Conservation (phyloP, 2,888 invertebrate genomes). For the Mechanitis mazaeus region DNA sequence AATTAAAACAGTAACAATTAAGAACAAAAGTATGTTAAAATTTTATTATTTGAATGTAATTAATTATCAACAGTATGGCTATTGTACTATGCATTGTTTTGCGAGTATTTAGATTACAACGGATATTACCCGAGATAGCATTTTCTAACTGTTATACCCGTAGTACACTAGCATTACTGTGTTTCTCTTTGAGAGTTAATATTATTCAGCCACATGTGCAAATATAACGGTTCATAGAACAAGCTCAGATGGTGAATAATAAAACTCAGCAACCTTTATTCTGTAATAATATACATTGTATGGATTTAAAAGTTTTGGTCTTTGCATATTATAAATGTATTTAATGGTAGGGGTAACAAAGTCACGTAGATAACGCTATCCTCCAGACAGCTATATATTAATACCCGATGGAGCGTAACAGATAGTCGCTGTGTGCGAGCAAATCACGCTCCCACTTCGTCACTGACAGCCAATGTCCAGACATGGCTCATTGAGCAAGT, state of each 20-base stretch:
- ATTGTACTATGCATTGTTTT: not conserved
- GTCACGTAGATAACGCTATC: constrained; percentile 6
- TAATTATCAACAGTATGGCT: not conserved
- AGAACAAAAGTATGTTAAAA: not conserved
- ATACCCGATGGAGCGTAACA: constrained; percentile 25
- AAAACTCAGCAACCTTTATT: not conserved
- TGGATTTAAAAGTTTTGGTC: not conserved
- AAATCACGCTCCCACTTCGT: constrained; percentile 25
- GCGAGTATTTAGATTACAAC: too few relatives aligned
- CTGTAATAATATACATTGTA: not conserved
- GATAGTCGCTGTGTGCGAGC: constrained; percentile 23
- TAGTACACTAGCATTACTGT: too few relatives aligned
- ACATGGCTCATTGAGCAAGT: constrained; percentile 15
- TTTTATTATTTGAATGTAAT: not conserved
- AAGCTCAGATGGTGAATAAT: too few relatives aligned
- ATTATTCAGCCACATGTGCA: too few relatives aligned
- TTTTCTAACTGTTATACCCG: too few relatives aligned
- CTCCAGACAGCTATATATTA: constrained; percentile 17
- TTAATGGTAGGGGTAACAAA: not conserved
- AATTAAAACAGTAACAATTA: constrained; percentile 12
- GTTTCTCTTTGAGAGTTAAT: too few relatives aligned
- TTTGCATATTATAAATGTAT: constrained; percentile 1
- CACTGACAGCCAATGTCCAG: constrained; percentile 28
- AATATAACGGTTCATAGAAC: too few relatives aligned
- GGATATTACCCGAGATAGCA: too few relatives aligned